These are phyloP conservation scores for Pogonocichla stellata DNA, from an alignment of 2,113 vertebrate species.

Conservation along the genomic window DNA sequence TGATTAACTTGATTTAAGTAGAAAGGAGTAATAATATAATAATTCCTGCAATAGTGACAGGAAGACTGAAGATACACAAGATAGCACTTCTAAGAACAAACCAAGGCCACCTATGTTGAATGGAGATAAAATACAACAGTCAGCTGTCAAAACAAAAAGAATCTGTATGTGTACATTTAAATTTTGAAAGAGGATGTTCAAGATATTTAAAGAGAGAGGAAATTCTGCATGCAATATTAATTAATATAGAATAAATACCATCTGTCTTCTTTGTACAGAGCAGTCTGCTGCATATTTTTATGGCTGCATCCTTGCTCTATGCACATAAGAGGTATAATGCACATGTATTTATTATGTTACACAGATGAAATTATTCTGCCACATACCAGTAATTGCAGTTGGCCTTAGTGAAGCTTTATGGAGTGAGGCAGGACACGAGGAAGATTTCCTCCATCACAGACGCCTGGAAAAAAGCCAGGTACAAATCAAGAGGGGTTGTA, in stretches of 20 bases:
- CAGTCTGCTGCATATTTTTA: neutral
- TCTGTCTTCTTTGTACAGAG: neutral
- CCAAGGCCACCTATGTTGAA: neutral
- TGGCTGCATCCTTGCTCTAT: neutral
- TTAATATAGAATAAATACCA: conserved; percentile 43
- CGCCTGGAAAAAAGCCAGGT: neutral
- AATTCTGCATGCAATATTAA: conserved; percentile 13
- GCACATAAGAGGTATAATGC: neutral
- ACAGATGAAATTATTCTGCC: neutral
- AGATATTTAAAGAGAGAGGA: conserved; percentile 2
- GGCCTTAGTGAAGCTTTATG: neutral
- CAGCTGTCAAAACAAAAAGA: neutral
- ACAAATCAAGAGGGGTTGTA: neutral
- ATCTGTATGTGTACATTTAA: neutral
- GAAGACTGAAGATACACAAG: neutral
- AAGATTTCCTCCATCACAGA: neutral
- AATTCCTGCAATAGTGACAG: neutral
- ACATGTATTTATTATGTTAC: neutral
- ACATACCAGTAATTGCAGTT: neutral
- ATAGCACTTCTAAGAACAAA: neutral
- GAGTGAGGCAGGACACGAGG: neutral
- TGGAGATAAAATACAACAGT: neutral
- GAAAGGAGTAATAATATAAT: neutral
- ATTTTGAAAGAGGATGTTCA: neutral
- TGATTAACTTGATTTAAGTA: neutral